These are phyloP conservation scores for Colletes collaris DNA, from an alignment of 2,888 invertebrate species.

Conservation along the genomic window DNA sequence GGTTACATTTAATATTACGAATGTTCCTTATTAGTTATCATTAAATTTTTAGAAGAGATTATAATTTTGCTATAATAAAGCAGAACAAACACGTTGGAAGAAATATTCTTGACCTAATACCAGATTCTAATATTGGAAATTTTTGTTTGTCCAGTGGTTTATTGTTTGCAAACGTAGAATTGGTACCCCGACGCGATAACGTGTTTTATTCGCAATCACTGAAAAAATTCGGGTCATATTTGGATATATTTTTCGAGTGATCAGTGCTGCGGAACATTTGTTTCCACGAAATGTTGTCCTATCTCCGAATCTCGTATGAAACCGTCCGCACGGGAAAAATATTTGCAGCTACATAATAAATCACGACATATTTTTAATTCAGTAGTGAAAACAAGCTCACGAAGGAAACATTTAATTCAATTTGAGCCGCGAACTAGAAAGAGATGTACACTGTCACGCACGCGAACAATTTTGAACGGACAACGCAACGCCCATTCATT, in stretches of 20 bases:
- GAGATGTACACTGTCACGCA: background rate
- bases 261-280: slow-evolving; percentile 40
- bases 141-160: background rate
- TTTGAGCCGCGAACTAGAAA: background rate
- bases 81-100: too few species aligned
- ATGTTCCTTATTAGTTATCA: too few species aligned
- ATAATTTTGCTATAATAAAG: too few species aligned
- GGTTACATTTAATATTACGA: too few species aligned
- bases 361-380: slow-evolving; percentile 25
- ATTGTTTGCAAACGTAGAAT: slow-evolving; percentile 1
- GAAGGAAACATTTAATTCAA: slow-evolving; percentile 11
- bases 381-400: background rate
- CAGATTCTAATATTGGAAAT: background rate
- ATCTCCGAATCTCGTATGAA: slow-evolving; percentile 37
- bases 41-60: too few species aligned
- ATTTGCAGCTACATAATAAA: slow-evolving; percentile 22
- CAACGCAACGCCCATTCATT: background rate
- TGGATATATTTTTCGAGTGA: slow-evolving; percentile 22
- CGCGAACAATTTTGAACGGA: slow-evolving; percentile 1
- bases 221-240: slow-evolving; percentile 18
- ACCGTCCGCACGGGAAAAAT: slow-evolving; percentile 5
- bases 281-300: slow-evolving; percentile 21
- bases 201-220: background rate
- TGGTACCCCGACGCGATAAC: slow-evolving; percentile 25
- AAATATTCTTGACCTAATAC: too few species aligned